Percentiles rank a stretch among this genome's conserved stretches.
Conservation (phyloP, 1,140 invertebrate genomes). For the Ladona fulva region DNA sequence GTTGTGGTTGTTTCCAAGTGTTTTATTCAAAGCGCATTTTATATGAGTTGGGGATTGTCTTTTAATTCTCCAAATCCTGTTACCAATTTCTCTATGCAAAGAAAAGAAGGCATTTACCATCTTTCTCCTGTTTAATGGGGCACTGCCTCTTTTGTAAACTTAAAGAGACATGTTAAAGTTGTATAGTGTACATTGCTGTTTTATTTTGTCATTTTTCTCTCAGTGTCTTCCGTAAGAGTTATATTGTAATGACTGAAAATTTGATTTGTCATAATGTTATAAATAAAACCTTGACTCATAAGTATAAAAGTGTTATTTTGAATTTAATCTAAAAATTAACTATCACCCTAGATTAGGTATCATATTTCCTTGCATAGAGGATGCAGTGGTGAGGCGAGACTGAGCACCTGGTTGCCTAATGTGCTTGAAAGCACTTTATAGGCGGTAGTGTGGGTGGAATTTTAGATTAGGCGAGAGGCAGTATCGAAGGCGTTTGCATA, state of each 20-base stretch:
- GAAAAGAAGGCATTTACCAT: background rate
- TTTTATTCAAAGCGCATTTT: background rate
- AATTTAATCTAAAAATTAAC: too few species aligned
- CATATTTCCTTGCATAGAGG: too few species aligned
- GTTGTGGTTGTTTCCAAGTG: background rate
- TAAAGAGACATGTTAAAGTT: background rate
- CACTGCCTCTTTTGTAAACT: background rate
- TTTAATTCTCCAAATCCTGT: background rate
- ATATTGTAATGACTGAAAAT: background rate
- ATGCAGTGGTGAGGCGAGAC: too few species aligned
- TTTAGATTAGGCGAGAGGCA: too few species aligned
- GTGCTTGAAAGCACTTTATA: too few species aligned
- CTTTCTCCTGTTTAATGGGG: background rate
- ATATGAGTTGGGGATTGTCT: background rate
- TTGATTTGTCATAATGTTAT: slow-evolving; percentile 8
- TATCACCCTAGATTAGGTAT: too few species aligned
- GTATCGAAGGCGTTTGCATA: too few species aligned
- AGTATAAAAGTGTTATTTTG: too few species aligned
- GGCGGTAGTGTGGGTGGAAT: too few species aligned
- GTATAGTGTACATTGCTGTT: slow-evolving; percentile 9
- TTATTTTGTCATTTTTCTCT: background rate
- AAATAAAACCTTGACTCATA: background rate
- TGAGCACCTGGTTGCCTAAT: too few species aligned
- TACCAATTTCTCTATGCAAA: background rate
- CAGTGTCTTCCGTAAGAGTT: slow-evolving; percentile 4